Percentiles rank a stretch among this genome's conserved stretches.
Evolutionary conservation across 2,797 vertebrate genomes (phyloP).

Genomic region (Oreonectes daqikongensis): DNA sequence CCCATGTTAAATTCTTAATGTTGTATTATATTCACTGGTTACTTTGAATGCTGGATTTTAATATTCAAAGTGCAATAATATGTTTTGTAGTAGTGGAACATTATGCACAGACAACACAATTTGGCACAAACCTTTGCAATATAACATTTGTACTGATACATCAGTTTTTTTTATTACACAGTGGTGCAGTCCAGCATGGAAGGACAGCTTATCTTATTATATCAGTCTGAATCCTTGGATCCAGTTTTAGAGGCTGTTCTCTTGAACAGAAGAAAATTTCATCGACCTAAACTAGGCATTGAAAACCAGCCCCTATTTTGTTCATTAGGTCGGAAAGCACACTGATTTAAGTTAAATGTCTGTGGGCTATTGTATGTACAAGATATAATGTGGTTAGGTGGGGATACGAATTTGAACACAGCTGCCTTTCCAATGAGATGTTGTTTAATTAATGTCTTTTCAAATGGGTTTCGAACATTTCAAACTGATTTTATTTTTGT

Average conservation of each 20-base stretch:
- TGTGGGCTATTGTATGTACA: neutral
- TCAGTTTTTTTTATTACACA: neutral
- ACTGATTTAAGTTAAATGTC: slow-evolving; percentile 17
- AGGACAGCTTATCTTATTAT: neutral
- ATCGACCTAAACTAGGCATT: neutral
- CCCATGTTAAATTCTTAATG: slow-evolving; percentile 9
- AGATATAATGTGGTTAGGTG: slow-evolving; percentile 8
- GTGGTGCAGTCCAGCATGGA: neutral
- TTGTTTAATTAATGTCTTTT: slow-evolving; percentile 3
- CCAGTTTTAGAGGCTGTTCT: slow-evolving; percentile 10
- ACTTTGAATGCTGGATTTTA: slow-evolving; percentile 46
- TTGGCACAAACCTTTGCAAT: slow-evolving; percentile 25
- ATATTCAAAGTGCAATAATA: slow-evolving; percentile 40
- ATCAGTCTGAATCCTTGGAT: neutral
- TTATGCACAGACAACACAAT: slow-evolving; percentile 15
- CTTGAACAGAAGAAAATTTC: neutral
- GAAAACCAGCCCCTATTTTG: slow-evolving; percentile 20
- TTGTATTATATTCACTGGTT: slow-evolving; percentile 50
- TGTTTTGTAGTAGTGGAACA: slow-evolving; percentile 18
- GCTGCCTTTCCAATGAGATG: slow-evolving; percentile 33
- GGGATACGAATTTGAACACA: slow-evolving; percentile 4
- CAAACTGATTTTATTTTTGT: slow-evolving; percentile 36
- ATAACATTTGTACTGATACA: slow-evolving; percentile 1
- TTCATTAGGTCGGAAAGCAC: slow-evolving; percentile 11
- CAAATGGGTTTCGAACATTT: slow-evolving; percentile 15